These are phyloP conservation scores for Anarhynchus alexandrinus DNA, from an alignment of 2,113 vertebrate species.

Conservation along the genomic window DNA sequence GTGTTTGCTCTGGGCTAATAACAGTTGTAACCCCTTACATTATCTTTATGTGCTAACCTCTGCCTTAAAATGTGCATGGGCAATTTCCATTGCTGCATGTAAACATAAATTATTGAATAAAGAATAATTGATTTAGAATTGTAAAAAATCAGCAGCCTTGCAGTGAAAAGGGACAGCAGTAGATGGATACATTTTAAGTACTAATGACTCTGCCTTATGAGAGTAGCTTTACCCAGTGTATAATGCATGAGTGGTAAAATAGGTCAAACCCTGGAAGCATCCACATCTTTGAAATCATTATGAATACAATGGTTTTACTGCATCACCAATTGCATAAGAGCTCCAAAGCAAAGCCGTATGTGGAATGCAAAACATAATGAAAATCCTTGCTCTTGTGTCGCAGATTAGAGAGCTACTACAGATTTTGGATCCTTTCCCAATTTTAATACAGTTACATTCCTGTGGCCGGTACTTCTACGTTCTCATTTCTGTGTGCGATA, in stretches of 20 bases:
- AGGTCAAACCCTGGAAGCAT: conserved; percentile 66
- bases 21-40: background rate
- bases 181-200: conserved; percentile 35
- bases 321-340: conserved; percentile 63
- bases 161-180: conserved; percentile 32
- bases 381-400: conserved; percentile 35
- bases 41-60: background rate
- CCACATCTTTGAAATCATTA: conserved; percentile 70
- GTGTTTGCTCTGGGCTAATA: background rate
- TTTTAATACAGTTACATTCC: conserved; percentile 24
- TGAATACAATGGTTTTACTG: conserved; percentile 65
- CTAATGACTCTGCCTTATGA: conserved; percentile 54
- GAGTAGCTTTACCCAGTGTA: conserved; percentile 49
- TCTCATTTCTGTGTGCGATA: conserved; percentile 15
- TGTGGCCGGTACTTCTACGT: background rate
- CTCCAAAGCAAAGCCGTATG: conserved; percentile 55
- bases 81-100: background rate
- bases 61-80: background rate
- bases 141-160: conserved; percentile 53
- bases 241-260: conserved; percentile 67
- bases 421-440: conserved; percentile 27
- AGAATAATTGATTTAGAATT: conserved; percentile 37
- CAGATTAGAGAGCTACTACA: conserved; percentile 14
- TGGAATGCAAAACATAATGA: conserved; percentile 63
- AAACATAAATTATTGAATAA: conserved; percentile 29